phyloP scores from a whole-genome alignment of 2,888 invertebrate species.

The Crepidodera aurea region DNA sequence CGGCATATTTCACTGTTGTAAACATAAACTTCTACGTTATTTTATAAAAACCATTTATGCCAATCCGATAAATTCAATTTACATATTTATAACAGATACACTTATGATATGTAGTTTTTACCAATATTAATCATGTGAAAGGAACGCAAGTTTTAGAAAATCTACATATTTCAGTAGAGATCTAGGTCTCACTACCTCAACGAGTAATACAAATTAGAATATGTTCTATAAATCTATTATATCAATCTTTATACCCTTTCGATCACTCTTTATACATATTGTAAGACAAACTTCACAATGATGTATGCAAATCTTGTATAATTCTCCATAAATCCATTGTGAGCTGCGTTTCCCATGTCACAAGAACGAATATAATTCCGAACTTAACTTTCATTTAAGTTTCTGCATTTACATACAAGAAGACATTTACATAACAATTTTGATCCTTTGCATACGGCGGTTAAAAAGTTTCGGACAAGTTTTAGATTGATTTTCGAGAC shows the following conservation, averaged over 20 bases:
- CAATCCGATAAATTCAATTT: not conserved
- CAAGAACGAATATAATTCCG: slow-evolving; percentile 36
- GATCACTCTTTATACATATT: slow-evolving; percentile 18
- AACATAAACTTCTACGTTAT: too few species aligned
- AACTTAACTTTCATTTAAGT: slow-evolving; percentile 40
- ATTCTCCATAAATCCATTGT: slow-evolving; percentile 32
- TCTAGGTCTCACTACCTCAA: not conserved
- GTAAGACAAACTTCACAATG: slow-evolving; percentile 26
- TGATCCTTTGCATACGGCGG: slow-evolving; percentile 32
- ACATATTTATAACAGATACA: slow-evolving; percentile 3
- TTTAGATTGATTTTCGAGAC: slow-evolving; percentile 25
- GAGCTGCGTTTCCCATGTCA: slow-evolving; percentile 39
- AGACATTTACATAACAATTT: slow-evolving; percentile 41
- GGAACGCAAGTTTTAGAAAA: not conserved
- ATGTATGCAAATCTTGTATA: slow-evolving; percentile 35
- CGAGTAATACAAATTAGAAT: not conserved
- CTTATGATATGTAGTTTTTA: not conserved
- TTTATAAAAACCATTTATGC: too few species aligned
- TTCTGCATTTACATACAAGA: slow-evolving; percentile 41
- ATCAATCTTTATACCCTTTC: slow-evolving; percentile 21
- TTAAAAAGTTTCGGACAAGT: slow-evolving; percentile 32
- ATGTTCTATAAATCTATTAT: slow-evolving; percentile 22
- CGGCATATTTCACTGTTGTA: too few species aligned
- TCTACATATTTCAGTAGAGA: not conserved
- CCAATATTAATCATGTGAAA: slow-evolving; percentile 9